These are phyloP conservation scores for Melanotaenia pygmaea DNA, from an alignment of 2,797 vertebrate species.

Conservation along the genomic window DNA sequence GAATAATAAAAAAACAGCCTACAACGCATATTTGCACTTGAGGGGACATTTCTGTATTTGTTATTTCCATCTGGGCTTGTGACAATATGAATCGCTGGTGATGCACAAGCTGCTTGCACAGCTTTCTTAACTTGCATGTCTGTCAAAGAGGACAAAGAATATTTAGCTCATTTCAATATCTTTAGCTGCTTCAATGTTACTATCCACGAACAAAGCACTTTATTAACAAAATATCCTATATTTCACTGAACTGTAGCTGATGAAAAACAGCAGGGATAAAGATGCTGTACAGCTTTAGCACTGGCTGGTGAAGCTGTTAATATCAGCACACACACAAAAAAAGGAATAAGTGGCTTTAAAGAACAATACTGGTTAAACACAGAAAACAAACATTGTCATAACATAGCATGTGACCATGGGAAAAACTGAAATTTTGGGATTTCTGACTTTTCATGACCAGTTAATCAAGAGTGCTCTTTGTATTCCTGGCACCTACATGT, in stretches of 20 bases:
- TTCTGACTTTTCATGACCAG: too few species aligned
- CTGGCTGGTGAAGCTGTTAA: too few species aligned
- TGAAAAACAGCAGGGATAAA: not conserved
- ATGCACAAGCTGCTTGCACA: conserved; percentile 32
- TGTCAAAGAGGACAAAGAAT: conserved; percentile 15
- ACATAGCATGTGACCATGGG: too few species aligned
- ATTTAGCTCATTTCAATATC: conserved; percentile 14
- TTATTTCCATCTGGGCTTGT: conserved; percentile 59
- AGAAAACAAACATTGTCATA: not conserved
- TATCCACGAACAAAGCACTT: not conserved
- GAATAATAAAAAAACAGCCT: conserved; percentile 46
- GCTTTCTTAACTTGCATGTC: conserved; percentile 10
- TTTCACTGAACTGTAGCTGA: not conserved
- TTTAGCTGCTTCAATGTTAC: not conserved
- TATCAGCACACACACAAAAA: not conserved
- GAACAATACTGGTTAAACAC: not conserved
- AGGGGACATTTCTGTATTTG: conserved; percentile 54
- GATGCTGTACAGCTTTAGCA: not conserved
- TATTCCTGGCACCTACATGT: too few species aligned
- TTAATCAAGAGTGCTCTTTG: too few species aligned
- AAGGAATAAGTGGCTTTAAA: not conserved
- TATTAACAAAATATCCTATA: not conserved
- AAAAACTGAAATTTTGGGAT: too few species aligned
- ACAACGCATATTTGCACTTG: conserved; percentile 59
- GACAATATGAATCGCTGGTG: conserved; percentile 37